Base-by-base conservation (phyloP, 1,140 invertebrate genomes). In the Drosophila paulistorum region DNA sequence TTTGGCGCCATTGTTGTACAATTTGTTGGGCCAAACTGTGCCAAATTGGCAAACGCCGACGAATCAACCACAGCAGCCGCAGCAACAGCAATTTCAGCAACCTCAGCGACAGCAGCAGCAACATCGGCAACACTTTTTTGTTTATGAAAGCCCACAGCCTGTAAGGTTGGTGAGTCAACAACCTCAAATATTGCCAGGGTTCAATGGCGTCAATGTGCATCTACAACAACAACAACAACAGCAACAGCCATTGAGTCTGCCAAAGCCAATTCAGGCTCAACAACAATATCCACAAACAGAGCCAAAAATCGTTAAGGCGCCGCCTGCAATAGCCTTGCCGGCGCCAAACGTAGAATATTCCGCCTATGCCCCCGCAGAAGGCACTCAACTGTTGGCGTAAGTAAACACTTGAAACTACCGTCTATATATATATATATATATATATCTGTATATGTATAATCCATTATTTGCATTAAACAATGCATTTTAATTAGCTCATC, bases 401-500 rank as follows among this genome's bases (percentile, higher is more conserved):
- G 73, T 75, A 80, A 82, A 71, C 63, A 69, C 65, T 76, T 60
- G 6, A 65, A 74, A 66, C 64, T 63, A 65, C 54, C 68, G 77
- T 72, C 65, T 77, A 23, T 51, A 23, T 23, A 51, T 20, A n/a
- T 48, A 10, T 20, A 48, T 10, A 48, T 35, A 17, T 17, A 35
- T 35, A 35, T 35, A 35, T 10, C 0, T 35, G 0, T 35, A 45
- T 48, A 23, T 20, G 17, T 51, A 81, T 76, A 83, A 82, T 71
- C 65, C 66, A 65, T 77, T 81, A 81, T 77, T 65, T 80, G 66
- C 71, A 48, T 79, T 54, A 71, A 68, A 84, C 83, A 85, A 82
- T 85, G 79, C 83, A 89, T 84, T 83, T 86, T 89, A 86, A 86
- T 86, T 86, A 86, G 83, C 77, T 72, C 80, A 80, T 54, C 41